Evolutionary conservation across 2,888 invertebrate species (phyloP).

Genomic region (Slavum lentiscoides): DNA sequence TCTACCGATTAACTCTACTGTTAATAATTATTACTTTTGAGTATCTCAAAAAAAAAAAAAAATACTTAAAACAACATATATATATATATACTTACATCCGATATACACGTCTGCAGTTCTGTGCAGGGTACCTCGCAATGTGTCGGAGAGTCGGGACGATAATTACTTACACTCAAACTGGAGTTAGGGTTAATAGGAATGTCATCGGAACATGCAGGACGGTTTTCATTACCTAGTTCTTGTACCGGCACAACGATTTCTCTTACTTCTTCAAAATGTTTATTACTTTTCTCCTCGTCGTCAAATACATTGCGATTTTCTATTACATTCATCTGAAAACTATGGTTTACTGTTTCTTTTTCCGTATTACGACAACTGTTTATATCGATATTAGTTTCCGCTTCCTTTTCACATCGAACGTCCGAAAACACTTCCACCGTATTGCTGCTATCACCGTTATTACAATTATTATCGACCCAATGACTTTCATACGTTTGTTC

Average conservation of each 20-base stretch:
- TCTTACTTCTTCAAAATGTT: constrained; percentile 12
- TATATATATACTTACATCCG: constrained; percentile 31
- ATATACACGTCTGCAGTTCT: background rate
- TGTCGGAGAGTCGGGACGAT: constrained; percentile 43
- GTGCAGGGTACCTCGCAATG: constrained; percentile 39
- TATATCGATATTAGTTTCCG: constrained; percentile 2
- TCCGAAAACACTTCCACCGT: background rate
- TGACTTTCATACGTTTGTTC: background rate
- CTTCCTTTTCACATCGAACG: background rate
- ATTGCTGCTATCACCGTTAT: constrained; percentile 14
- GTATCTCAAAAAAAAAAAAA: background rate
- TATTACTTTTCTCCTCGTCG: background rate
- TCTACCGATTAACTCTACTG: too few species aligned
- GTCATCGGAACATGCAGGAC: constrained; percentile 38
- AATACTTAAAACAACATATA: background rate
- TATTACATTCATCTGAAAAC: constrained; percentile 34
- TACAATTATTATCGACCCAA: background rate
- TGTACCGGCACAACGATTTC: background rate
- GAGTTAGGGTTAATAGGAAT: constrained; percentile 33
- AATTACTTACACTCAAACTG: constrained; percentile 40
- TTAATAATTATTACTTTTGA: too few species aligned
- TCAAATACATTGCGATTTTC: constrained; percentile 20
- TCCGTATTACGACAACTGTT: constrained; percentile 3
- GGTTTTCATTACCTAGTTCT: background rate
- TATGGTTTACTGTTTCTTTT: constrained; percentile 26